These are phyloP conservation scores for Sphaerodactylus townsendi DNA, from an alignment of 2,113 vertebrate species.

Conservation along the genomic window DNA sequence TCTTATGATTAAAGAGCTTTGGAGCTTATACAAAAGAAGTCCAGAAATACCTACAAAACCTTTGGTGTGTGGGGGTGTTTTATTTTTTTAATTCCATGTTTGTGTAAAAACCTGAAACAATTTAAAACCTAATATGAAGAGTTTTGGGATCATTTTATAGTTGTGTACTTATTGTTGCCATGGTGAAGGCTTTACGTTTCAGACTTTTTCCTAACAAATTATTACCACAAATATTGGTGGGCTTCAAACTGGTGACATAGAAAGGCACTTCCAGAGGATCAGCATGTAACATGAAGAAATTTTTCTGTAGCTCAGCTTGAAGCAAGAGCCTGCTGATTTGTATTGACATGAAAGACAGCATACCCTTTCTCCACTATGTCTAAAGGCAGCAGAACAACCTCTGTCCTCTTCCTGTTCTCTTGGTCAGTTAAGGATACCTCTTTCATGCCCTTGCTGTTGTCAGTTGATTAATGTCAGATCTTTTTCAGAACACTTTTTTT, in stretches of 20 bases:
- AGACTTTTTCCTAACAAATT: neutral
- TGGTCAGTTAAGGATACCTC: no score
- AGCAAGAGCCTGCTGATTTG: neutral
- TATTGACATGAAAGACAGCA: neutral
- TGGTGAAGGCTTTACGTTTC: neutral
- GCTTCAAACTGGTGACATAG: neutral
- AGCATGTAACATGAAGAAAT: neutral
- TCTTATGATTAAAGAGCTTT: neutral
- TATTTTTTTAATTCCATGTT: neutral
- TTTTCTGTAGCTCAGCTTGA: neutral
- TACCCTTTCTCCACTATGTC: neutral
- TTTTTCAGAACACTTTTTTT: no score
- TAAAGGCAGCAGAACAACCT: no score
- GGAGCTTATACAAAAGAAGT: no score
- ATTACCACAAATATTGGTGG: neutral
- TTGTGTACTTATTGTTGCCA: neutral
- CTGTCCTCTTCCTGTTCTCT: no score
- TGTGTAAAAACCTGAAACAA: neutral
- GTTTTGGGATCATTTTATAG: neutral
- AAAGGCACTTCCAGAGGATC: neutral
- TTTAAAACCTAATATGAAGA: neutral
- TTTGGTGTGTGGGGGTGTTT: no score
- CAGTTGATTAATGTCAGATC: no score
- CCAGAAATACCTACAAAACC: no score
- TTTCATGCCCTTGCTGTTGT: no score